phyloP scores from a whole-genome alignment of 2,797 vertebrate species.

The Myotis planiceps region DNA sequence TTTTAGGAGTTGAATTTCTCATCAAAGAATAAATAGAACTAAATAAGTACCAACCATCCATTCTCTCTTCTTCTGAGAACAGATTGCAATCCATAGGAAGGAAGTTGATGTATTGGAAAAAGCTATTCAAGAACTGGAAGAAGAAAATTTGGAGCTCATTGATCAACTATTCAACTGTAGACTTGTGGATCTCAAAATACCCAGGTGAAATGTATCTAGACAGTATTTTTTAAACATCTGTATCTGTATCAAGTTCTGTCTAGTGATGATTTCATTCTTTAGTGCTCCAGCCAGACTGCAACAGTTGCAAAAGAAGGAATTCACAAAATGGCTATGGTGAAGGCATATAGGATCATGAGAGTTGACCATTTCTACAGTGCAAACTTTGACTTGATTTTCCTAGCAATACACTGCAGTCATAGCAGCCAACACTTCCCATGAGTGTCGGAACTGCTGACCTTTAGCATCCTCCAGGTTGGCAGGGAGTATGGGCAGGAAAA shows the following conservation, averaged over 20 bases:
- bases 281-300: neutral
- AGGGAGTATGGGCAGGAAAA: constrained; percentile 10
- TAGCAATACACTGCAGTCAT: neutral
- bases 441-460: neutral
- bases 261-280: neutral
- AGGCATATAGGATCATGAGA: neutral
- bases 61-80: constrained; percentile 17
- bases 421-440: neutral
- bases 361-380: neutral
- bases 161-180: constrained; percentile 84
- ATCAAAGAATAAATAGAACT: neutral
- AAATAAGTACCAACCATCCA: neutral
- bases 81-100: constrained; percentile 84
- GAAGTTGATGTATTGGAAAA: constrained; percentile 85
- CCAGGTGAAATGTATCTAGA: constrained; percentile 83
- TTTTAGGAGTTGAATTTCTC: constrained; percentile 19
- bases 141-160: constrained; percentile 88
- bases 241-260: constrained; percentile 15
- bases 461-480: constrained; percentile 40
- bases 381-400: neutral
- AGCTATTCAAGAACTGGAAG: constrained; percentile 84
- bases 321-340: neutral
- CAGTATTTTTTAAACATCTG: constrained; percentile 23
- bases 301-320: neutral
- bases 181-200: constrained; percentile 81